A percentile compares a stretch with the other conserved stretches of the same genome.
phyloP scores from a whole-genome alignment of 2,113 vertebrate species.

The Ictalurus furcatus region DNA sequence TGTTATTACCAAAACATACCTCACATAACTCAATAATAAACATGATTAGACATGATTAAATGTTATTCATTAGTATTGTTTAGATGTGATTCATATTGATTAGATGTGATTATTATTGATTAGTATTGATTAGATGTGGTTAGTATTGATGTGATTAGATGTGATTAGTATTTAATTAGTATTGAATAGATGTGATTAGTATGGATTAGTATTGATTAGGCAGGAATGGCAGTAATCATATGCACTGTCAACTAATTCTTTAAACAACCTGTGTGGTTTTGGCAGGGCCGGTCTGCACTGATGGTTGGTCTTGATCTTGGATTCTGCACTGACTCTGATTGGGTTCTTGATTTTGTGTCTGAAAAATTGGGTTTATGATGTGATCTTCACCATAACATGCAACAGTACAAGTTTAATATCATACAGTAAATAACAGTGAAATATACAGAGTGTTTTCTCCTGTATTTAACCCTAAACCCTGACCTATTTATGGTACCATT shows the following conservation, averaged over 20 bases:
- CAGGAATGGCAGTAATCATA: neutral
- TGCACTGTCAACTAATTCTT: no score
- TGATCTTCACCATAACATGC: neutral
- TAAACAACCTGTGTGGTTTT: neutral
- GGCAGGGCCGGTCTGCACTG: fast-evolving
- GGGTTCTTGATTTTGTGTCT: neutral
- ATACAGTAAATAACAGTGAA: neutral
- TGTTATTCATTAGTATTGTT: neutral
- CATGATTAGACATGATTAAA: no score
- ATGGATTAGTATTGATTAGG: neutral
- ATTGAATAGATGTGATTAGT: neutral
- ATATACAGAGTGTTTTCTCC: neutral
- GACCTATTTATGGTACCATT: neutral
- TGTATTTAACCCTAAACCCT: neutral
- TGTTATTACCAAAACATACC: neutral
- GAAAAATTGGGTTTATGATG: neutral
- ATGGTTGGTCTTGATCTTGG: neutral
- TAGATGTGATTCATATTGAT: neutral
- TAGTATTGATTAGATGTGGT: neutral
- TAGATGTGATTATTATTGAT: neutral
- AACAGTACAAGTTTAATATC: neutral
- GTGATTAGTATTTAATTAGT: neutral
- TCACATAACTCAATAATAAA: neutral
- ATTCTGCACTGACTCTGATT: neutral
- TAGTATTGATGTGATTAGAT: no score